phyloP scores from a whole-genome alignment of 2,113 vertebrate species.

The Campylorhamphus procurvoides region DNA sequence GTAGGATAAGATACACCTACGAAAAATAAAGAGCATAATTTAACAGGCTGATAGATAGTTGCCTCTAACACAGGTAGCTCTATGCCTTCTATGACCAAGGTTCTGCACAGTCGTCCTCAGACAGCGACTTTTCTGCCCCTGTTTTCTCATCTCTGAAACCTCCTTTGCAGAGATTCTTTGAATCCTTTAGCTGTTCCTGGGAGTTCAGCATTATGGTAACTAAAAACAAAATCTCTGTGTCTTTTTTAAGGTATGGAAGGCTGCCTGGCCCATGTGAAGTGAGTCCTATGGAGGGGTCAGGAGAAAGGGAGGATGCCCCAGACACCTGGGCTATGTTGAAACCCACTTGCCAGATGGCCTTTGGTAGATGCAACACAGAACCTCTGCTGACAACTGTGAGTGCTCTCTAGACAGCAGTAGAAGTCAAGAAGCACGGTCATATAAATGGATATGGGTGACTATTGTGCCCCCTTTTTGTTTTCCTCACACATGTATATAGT shows the following conservation, averaged over 20 bases:
- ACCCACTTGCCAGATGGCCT: neutral
- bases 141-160: neutral
- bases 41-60: neutral
- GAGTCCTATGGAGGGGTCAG: neutral
- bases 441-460: neutral
- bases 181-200: neutral
- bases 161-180: neutral
- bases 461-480: neutral
- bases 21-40: neutral
- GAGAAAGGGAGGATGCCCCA: neutral
- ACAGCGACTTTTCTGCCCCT: neutral
- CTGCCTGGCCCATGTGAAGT: neutral
- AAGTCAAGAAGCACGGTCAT: neutral
- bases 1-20: neutral
- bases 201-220: neutral
- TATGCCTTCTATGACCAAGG: neutral
- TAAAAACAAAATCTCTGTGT: neutral
- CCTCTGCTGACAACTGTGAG: neutral
- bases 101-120: neutral
- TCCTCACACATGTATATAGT: neutral
- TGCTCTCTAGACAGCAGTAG: neutral
- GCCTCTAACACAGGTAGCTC: neutral
- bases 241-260: neutral
- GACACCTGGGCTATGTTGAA: rapidly evolving
- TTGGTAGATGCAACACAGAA: neutral